Evolutionary conservation across 2,888 invertebrate genomes (phyloP), one percentile per base, ranked within the genome.

Genomic region (Aleiodes leptofemur): DNA sequence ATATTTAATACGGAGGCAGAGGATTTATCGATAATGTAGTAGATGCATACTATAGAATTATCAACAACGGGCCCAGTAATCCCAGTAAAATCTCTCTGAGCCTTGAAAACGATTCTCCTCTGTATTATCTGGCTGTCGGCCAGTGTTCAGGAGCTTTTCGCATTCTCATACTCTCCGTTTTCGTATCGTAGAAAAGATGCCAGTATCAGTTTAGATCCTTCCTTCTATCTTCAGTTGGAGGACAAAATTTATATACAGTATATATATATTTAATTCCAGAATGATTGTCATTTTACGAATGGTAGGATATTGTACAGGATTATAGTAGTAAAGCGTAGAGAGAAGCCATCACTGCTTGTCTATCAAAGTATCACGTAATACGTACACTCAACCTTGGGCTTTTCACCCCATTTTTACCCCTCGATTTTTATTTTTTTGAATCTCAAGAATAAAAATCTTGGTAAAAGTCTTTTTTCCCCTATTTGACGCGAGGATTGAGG

Each of bases 51-150:
- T 72, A 61, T 72, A 55, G 76, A 59, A 76, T 76, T 73, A 71
- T 73, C 72, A 72, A 57, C 66, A 72, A 43, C 43, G 69, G 66
- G n/a, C n/a, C 59, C 5, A 55, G 53, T 71, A 71, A 76, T 73
- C 71, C 59, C 48, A 31, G 29, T 53, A 73, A 69, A 43, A 43
- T 43, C 73, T 78, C 73, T 29, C 73, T 55, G 72, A 78, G 78
- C 77, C 74, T 48, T 38, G 73, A 53, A 78, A 78, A 59, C 68
- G 76, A 76, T 80, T 79, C 66, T 50, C 72, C 70, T 72, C 70
- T 71, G 72, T 61, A 75, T 77, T 77, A 78, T 78, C 73, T 76
- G 73, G 77, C 77, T 69, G 71, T 76, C 71, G 61, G 75, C 77
- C 73, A 70, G 70, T 56, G 31, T 69, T 64, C 61, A 57, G 50